Base-by-base conservation (phyloP, 2,888 invertebrate species). In the Dorcus hopei region DNA sequence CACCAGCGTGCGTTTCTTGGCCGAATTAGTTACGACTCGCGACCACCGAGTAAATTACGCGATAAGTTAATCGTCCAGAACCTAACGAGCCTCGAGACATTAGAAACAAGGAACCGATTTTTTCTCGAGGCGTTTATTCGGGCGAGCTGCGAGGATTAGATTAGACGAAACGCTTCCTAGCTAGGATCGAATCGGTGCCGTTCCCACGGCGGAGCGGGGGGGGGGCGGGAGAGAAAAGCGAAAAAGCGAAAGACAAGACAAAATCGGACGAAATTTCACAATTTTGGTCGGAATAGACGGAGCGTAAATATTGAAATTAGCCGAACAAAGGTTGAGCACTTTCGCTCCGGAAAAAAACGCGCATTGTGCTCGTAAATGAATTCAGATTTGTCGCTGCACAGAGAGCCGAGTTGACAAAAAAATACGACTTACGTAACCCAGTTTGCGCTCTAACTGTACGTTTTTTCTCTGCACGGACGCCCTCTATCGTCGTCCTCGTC, bases 221-320 rank as follows among this genome's bases (percentile, higher is more conserved):
- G 5, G 6, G 26, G 26, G 26, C 26, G 26, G 6, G 4, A 4
- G 6, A 7, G 3, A 33, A 33, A 33, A 33, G 26, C 26, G 26
- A 33, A 33, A 33, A 33, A 33, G 26, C 26, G 26, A 33, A 33
- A 33, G 26, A 33, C 26, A 33, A 33, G 26, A 33, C 26, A 23
- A 49, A 19, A 38, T 53, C 45, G 38, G 40, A 38, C 52, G 42
- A 40, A 65, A 65, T 67, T 67, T 67, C 67, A 65, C 67, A 67
- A 67, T 67, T 63, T 33, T 60, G 60, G 62, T 65, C 61, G 19
- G 57, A 54, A 61, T 56, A 40, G 43, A 39, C 40, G 38, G 52
- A 63, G 59, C 63, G 63, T 61, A 49, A 62, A 63, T 57, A 61
- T 61, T 63, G 54, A 61, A 61, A 63, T 59, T 59, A 55, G 51